Evolutionary conservation across 1,140 invertebrate genomes (phyloP).

Genomic region (Proctacanthus coquilletti): DNA sequence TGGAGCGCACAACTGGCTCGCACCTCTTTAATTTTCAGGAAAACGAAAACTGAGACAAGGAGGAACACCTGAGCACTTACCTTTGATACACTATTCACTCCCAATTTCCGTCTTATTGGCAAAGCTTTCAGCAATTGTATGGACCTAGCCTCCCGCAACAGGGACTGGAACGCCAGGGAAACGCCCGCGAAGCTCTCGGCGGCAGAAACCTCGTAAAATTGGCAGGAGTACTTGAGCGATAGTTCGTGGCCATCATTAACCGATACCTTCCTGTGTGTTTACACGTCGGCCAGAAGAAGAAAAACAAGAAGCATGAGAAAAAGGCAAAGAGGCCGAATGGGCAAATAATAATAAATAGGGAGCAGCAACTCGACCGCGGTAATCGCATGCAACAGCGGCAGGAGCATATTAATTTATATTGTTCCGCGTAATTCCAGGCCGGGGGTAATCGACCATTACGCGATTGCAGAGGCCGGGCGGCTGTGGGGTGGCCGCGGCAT

Average conservation of each 20-base stretch:
- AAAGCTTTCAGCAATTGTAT: constrained; percentile 52
- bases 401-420: too few relatives aligned
- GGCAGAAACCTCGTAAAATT: constrained; percentile 74
- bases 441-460: too few relatives aligned
- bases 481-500: too few relatives aligned
- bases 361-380: too few relatives aligned
- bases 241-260: constrained; percentile 68
- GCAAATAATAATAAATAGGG: too few relatives aligned
- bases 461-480: too few relatives aligned
- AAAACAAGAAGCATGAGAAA: constrained; percentile 8
- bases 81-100: constrained; percentile 64
- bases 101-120: constrained; percentile 52
- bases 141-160: constrained; percentile 55
- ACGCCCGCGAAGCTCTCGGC: constrained; percentile 66
- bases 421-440: too few relatives aligned
- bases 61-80: constrained; percentile 21
- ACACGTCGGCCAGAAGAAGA: too few relatives aligned
- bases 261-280: constrained; percentile 58
- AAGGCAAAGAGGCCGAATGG: constrained; percentile 10
- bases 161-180: constrained; percentile 60
- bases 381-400: too few relatives aligned
- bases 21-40: neutral
- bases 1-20: neutral
- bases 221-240: constrained; percentile 59
- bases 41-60: neutral